These are phyloP conservation scores for Diaperis boleti DNA, from an alignment of 2,888 invertebrate species.

Conservation along the genomic window DNA sequence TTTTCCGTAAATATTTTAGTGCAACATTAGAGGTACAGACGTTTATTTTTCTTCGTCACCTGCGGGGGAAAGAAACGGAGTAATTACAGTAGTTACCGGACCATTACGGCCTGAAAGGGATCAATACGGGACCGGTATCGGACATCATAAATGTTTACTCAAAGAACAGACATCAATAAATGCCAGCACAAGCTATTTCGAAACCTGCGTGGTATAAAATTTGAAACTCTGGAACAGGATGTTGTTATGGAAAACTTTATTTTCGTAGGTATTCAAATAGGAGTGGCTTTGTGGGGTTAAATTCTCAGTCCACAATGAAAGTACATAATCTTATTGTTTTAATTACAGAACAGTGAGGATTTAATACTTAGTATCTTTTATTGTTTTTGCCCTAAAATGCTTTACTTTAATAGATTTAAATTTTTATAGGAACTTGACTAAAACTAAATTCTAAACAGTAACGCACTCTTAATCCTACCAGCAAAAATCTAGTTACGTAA, in stretches of 20 bases:
- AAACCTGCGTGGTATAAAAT: constrained; percentile 32
- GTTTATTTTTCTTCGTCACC: constrained; percentile 22
- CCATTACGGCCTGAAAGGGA: constrained; percentile 30
- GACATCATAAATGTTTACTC: constrained; percentile 40
- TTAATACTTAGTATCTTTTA: no score
- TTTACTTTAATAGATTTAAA: no score
- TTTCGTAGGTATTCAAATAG: constrained; percentile 24
- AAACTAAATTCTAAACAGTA: no score
- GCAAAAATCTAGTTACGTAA: no score
- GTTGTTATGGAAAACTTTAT: constrained; percentile 28
- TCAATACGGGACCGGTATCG: constrained; percentile 34
- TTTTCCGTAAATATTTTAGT: not conserved
- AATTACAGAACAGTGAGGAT: no score
- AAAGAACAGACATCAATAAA: constrained; percentile 41
- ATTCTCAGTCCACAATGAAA: no score
- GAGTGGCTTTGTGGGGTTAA: no score
- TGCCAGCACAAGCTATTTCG: constrained; percentile 35
- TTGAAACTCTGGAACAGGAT: constrained; percentile 31
- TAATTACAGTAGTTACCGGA: constrained; percentile 34
- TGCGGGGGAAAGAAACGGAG: constrained; percentile 22
- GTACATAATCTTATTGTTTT: no score
- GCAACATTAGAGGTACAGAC: not conserved
- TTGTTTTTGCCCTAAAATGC: no score
- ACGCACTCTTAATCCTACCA: no score
- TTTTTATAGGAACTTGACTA: no score